Conservation (phyloP, 1,140 invertebrate species). For the Pantala flavescens region DNA sequence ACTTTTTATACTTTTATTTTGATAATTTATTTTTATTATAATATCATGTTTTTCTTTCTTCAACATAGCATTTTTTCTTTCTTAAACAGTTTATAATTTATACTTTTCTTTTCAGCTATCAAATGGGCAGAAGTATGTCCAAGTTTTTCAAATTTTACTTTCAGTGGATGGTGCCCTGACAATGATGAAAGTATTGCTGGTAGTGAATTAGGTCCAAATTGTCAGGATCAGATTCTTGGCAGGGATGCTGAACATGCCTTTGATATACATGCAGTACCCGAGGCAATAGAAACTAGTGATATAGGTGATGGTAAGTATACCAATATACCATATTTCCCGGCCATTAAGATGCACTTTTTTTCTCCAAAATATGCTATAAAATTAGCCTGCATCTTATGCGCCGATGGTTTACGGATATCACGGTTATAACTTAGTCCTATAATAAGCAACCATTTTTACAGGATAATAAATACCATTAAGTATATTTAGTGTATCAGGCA, state of each 20-base stretch:
- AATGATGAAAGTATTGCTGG: slow-evolving; percentile 24
- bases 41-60: no score
- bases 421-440: no score
- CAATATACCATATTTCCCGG: neutral
- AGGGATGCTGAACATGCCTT: slow-evolving; percentile 31
- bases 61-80: neutral
- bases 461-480: no score
- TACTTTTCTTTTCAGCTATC: slow-evolving; percentile 24
- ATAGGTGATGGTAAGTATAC: slow-evolving; percentile 17
- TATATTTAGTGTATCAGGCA: no score
- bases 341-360: no score
- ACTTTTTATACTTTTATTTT: no score
- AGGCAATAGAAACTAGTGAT: slow-evolving; percentile 26
- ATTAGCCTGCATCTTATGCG: no score
- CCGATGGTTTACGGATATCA: no score
- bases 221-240: neutral
- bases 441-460: no score
- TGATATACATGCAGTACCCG: slow-evolving; percentile 35
- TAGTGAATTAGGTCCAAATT: neutral
- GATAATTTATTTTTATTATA: no score
- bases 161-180: slow-evolving; percentile 30
- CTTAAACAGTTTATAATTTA: no score
- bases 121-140: slow-evolving; percentile 30
- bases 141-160: slow-evolving; percentile 30
- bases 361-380: no score